Conservation (phyloP, 2,113 vertebrate species). For the Elachura formosa region DNA sequence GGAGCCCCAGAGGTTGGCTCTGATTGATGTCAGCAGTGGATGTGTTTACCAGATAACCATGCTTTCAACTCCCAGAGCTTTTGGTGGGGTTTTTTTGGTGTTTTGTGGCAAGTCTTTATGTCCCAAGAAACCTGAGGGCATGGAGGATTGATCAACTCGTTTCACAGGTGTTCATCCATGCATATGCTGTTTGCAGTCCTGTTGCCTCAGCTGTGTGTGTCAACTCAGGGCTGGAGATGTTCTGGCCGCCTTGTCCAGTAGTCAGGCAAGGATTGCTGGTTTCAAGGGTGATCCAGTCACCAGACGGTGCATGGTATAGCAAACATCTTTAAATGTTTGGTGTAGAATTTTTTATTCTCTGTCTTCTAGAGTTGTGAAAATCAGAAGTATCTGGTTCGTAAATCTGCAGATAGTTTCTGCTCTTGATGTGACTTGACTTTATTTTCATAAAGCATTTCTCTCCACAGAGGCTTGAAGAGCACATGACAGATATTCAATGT, state of each 20-base stretch:
- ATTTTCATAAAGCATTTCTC: neutral
- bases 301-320: neutral
- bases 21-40: neutral
- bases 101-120: neutral
- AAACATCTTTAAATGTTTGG: neutral
- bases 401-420: neutral
- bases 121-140: neutral
- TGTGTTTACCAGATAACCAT: neutral
- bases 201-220: neutral
- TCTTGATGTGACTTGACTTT: neutral
- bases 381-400: conserved; percentile 1
- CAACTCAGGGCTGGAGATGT: neutral
- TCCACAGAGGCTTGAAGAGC: neutral
- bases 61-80: neutral
- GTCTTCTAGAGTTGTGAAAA: neutral
- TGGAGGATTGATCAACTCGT: rapidly evolving
- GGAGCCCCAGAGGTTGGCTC: neutral
- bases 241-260: neutral
- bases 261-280: neutral
- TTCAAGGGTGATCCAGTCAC: neutral
- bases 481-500: neutral
- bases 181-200: neutral
- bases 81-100: neutral
- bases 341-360: neutral
- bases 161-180: neutral